Evolutionary conservation across 1,140 invertebrate species (phyloP).

Genomic region (Cotesia chilonis): DNA sequence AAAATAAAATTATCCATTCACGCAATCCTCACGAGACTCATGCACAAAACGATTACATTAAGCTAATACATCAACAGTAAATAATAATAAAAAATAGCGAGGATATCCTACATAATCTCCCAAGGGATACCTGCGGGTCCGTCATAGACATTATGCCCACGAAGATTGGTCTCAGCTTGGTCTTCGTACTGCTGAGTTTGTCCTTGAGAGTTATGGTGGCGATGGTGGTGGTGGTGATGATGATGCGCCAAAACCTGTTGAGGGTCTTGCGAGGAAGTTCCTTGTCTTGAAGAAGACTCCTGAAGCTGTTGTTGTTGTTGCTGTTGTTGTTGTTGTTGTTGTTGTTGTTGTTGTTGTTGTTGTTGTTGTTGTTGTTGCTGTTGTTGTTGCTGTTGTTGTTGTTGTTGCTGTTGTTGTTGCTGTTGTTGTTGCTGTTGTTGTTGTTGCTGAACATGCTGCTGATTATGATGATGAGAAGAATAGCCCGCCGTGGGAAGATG

Average conservation of each 20-base stretch:
- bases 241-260: conserved; percentile 46
- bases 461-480: no score
- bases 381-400: conserved; percentile 36
- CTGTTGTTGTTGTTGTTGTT: conserved; percentile 30
- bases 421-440: conserved; percentile 27
- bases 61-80: not conserved
- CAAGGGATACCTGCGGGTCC: conserved; percentile 29
- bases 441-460: conserved; percentile 5
- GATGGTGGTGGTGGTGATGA: conserved; percentile 38
- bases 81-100: not conserved
- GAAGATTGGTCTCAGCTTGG: not conserved
- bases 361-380: conserved; percentile 29
- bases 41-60: no score
- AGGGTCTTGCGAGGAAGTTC: conserved; percentile 37
- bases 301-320: conserved; percentile 37
- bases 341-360: not conserved
- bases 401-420: not conserved
- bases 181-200: conserved; percentile 28
- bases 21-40: not conserved
- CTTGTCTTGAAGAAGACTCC: not conserved
- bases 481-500: conserved; percentile 9
- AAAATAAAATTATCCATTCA: not conserved
- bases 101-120: not conserved
- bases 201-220: conserved; percentile 30
- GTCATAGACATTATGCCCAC: conserved; percentile 29